Percentiles rank a stretch among this genome's conserved stretches.
These are phyloP conservation scores for Ibycter americanus DNA, from an alignment of 2,797 vertebrate genomes.

Conservation along the genomic window DNA sequence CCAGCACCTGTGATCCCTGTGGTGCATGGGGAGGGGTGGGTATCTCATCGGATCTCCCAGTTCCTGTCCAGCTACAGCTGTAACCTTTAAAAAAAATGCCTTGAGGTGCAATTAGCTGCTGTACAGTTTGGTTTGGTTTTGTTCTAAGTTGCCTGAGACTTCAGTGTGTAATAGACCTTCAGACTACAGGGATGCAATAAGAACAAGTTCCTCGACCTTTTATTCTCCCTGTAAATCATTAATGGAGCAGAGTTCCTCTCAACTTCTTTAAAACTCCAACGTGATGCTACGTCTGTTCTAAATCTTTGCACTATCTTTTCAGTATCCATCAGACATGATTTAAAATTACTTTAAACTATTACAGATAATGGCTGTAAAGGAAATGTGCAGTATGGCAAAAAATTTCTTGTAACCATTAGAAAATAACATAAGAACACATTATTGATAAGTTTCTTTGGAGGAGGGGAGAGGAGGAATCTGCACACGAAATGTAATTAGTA, in stretches of 20 bases:
- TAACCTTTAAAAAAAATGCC: slow-evolving; percentile 59
- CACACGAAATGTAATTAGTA: neutral
- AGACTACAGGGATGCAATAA: neutral
- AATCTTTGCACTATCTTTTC: neutral
- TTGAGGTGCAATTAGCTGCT: slow-evolving; percentile 46
- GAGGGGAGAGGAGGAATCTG: neutral
- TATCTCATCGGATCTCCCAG: neutral
- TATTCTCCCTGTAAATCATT: slow-evolving; percentile 9
- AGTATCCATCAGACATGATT: neutral
- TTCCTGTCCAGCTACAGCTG: slow-evolving; percentile 7
- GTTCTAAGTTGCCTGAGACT: neutral
- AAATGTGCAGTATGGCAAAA: neutral
- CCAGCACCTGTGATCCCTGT: neutral
- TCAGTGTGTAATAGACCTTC: slow-evolving; percentile 12
- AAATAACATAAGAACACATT: neutral
- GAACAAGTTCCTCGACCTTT: slow-evolving; percentile 59
- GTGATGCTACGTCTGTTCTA: neutral
- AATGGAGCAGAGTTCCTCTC: neutral
- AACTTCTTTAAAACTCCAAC: neutral
- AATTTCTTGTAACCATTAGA: neutral
- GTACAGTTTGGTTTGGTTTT: neutral
- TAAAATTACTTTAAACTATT: neutral
- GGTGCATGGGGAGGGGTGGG: neutral
- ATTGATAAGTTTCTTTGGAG: neutral
- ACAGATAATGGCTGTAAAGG: neutral